These are phyloP conservation scores for Mormyrus iriodes DNA, from an alignment of 2,113 vertebrate species.

Conservation along the genomic window DNA sequence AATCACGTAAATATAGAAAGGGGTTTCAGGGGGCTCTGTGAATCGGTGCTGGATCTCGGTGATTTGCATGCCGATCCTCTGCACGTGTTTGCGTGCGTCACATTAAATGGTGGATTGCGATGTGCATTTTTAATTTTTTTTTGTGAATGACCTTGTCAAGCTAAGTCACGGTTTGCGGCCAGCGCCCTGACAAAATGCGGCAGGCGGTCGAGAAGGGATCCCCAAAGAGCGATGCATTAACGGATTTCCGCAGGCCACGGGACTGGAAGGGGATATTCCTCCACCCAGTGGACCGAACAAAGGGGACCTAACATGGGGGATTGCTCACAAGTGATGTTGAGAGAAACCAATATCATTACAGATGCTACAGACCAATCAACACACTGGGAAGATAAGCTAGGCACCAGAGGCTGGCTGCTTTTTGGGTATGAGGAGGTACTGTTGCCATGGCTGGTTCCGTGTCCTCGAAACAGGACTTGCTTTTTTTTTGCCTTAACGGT, in stretches of 20 bases:
- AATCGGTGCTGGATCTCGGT: neutral
- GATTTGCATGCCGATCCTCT: neutral
- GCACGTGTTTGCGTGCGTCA: neutral
- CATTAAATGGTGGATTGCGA: neutral
- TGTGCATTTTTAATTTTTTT: neutral
- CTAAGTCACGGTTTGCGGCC: neutral
- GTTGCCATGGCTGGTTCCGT: constrained; percentile 17
- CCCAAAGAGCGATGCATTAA: neutral
- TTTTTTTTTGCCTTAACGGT: constrained; percentile 42
- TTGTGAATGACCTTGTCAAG: constrained; percentile 46
- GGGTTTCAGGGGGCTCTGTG: constrained; percentile 14
- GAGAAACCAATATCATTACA: constrained; percentile 61
- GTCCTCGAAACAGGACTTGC: constrained; percentile 43
- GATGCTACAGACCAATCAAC: constrained; percentile 35
- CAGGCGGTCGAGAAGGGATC: neutral
- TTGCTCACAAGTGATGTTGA: constrained; percentile 51
- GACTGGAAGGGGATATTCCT: constrained; percentile 46
- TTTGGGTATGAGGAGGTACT: constrained; percentile 43
- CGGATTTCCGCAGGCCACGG: neutral
- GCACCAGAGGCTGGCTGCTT: constrained; percentile 44
- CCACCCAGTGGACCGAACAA: constrained; percentile 45
- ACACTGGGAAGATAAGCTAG: constrained; percentile 43
- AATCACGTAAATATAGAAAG: constrained; percentile 11
- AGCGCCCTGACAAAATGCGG: neutral
- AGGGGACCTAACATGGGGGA: constrained; percentile 47